Base-by-base conservation (phyloP, 2,797 vertebrate genomes). In the Enteromius paludinosus region DNA sequence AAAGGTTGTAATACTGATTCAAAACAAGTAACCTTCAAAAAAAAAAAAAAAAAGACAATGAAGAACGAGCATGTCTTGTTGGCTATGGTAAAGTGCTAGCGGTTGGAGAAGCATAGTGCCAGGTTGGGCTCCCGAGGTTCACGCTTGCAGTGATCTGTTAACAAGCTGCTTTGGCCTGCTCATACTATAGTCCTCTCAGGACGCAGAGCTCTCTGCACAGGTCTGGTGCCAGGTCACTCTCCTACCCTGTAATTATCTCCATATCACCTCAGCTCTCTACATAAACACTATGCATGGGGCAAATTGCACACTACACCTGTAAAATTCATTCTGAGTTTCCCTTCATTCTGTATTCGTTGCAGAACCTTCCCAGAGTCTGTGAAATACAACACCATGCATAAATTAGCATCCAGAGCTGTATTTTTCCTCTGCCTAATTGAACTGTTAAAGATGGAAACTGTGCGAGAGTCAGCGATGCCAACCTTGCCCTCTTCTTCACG, bases 121-220 rank as follows among this genome's bases (percentile, higher is more conserved):
- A 93, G 90, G 84, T 89, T 88, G 87, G 87, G 83, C 92, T 92
- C 90, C 88, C 89, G 90, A 93, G 92, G 92, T 94, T 91, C 91
- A 88, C 89, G 88, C 91, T 91, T 87, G 90, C 91, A 90, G 89
- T 88, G 91, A 92, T 92, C 92, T 93, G 91, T 91, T 91, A 94
- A 93, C 92, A 92, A 91, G 91, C 92, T 93, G 91, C 92, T 92
- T 92, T 91, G 93, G 92, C 90, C 83, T 71, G 87, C 73, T 85
- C 88, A 80, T 88, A 86, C 72, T 70, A 35, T 28, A 89, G 88
- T 87, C 85, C 85, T 84, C 83, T 82, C 81, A 86, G 87, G 91
- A 90, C 88, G 79, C 79, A 79, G 84, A 85, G 87, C 87, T 88
- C 87, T 86, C 87, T 78, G 86, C 87, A 82, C 87, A 86, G 90